A percentile compares a stretch with the other conserved stretches of the same genome.
phyloP scores from a whole-genome alignment of 2,113 vertebrate genomes.

The Suricata suricatta region DNA sequence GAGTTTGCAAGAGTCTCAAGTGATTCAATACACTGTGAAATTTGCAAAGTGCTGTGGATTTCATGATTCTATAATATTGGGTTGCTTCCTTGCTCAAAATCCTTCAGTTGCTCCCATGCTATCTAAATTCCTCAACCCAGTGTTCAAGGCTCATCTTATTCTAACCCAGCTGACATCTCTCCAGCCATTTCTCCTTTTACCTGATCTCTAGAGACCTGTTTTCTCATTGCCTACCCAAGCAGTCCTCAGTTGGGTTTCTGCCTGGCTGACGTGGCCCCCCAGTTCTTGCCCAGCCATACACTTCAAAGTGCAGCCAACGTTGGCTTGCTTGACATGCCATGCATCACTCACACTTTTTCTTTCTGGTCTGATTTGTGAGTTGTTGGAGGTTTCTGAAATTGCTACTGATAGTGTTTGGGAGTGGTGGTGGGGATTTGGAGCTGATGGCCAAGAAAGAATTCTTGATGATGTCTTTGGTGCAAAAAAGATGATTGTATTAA shows the following conservation, averaged over 20 bases:
- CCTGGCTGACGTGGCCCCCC: rapidly evolving
- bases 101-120: neutral
- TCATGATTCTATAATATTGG: neutral
- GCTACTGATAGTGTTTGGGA: too few species aligned
- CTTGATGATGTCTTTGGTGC: too few species aligned
- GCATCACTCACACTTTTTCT: rapidly evolving
- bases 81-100: neutral
- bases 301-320: rapidly evolving
- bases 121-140: neutral
- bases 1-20: neutral
- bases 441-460: too few species aligned
- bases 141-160: neutral
- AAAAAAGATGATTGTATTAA: too few species aligned
- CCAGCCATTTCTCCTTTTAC: neutral
- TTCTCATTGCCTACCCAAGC: neutral
- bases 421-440: too few species aligned
- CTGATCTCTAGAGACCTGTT: neutral
- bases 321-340: rapidly evolving
- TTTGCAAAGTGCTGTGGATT: neutral
- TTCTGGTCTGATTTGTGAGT: neutral
- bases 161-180: neutral
- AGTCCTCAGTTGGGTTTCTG: neutral
- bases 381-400: neutral
- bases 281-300: neutral
- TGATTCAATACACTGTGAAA: neutral